These are phyloP conservation scores for Stigmatopora argus DNA, from an alignment of 2,113 vertebrate species.

Conservation along the genomic window DNA sequence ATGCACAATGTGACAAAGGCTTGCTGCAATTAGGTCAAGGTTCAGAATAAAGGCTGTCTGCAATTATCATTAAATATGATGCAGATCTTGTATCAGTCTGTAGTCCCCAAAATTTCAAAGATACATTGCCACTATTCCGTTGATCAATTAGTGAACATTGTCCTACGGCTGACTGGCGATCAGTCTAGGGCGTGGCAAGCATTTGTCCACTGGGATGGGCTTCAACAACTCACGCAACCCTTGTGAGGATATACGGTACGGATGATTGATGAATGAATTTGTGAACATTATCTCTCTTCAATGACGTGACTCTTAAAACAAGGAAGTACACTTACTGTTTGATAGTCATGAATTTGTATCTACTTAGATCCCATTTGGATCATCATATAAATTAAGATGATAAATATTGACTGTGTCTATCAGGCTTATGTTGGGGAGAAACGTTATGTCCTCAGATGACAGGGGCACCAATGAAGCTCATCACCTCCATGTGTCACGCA, in stretches of 20 bases:
- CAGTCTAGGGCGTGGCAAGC: too few species aligned
- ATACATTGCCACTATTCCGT: neutral
- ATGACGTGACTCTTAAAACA: neutral
- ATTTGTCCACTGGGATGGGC: too few species aligned
- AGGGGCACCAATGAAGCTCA: conserved; percentile 55
- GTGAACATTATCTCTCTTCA: neutral
- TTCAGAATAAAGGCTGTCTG: too few species aligned
- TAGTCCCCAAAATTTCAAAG: neutral
- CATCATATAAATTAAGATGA: conserved; percentile 66
- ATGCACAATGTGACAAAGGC: too few species aligned
- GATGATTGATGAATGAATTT: neutral
- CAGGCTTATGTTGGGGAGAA: conserved; percentile 52
- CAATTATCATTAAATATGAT: too few species aligned
- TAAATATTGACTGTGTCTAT: conserved; percentile 67
- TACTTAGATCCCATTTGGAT: conserved; percentile 14
- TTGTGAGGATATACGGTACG: too few species aligned
- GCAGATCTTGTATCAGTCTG: neutral
- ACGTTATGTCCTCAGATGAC: conserved; percentile 48
- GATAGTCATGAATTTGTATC: neutral
- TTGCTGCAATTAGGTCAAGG: too few species aligned
- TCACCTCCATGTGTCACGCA: conserved; percentile 63
- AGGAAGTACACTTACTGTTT: conserved; percentile 2
- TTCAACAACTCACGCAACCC: too few species aligned
- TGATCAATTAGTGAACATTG: neutral
- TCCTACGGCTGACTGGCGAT: too few species aligned